Conservation (phyloP, 2,797 vertebrate genomes). For the Novumbra hubbsi region DNA sequence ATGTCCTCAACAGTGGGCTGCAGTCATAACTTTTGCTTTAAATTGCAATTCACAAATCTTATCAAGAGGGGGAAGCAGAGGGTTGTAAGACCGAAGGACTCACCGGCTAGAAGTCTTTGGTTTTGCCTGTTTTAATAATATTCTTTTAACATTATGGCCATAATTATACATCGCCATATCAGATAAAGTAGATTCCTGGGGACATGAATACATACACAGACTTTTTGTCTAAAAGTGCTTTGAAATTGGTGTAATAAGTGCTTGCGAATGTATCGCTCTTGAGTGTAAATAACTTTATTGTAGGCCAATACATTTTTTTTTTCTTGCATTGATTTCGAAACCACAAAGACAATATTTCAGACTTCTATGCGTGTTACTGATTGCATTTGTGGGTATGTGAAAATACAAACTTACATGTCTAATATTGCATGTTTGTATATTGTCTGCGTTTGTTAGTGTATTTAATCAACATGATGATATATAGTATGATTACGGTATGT, state of each 20-base stretch:
- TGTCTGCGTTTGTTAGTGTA: background rate
- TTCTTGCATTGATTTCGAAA: background rate
- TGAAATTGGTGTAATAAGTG: background rate
- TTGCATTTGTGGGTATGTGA: constrained; percentile 7
- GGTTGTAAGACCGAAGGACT: background rate
- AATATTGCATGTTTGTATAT: background rate
- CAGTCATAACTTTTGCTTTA: constrained; percentile 2
- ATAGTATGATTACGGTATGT: constrained; percentile 3
- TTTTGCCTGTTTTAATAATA: background rate
- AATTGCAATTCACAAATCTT: background rate
- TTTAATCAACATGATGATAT: background rate
- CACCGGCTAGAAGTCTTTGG: constrained; percentile 5
- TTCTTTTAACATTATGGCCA: background rate
- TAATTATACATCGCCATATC: background rate
- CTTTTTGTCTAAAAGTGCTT: too few relatives aligned
- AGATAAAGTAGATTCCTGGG: background rate
- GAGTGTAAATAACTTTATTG: background rate
- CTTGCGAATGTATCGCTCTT: background rate
- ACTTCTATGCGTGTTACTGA: background rate
- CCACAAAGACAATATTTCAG: background rate
- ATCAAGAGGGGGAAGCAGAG: constrained; percentile 9
- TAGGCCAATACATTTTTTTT: background rate
- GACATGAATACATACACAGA: too few relatives aligned
- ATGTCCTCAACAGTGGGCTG: constrained; percentile 27
- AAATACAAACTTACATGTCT: background rate